phyloP scores from a whole-genome alignment of 2,113 vertebrate species.

The Cephalopterus ornatus region DNA sequence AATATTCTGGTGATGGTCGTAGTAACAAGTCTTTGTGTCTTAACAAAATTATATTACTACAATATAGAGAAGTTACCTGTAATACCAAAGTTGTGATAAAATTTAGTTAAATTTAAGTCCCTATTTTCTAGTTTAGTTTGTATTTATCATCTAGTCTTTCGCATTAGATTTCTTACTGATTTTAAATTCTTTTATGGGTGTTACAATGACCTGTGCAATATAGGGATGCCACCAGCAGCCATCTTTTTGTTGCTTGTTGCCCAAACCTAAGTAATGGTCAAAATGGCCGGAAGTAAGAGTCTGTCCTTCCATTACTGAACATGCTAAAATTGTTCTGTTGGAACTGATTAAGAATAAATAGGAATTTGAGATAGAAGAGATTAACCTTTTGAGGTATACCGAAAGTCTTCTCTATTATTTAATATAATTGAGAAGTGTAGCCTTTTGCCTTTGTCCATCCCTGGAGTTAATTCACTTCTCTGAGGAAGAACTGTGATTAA shows the following conservation, averaged over 20 bases:
- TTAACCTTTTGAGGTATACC: too few relatives aligned
- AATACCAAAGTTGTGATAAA: not conserved
- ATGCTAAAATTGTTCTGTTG: not conserved
- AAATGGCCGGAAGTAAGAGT: not conserved
- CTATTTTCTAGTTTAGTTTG: not conserved
- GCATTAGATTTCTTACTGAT: not conserved
- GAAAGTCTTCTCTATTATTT: too few relatives aligned
- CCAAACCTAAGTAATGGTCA: not conserved
- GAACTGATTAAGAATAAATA: not conserved
- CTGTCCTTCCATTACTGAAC: not conserved
- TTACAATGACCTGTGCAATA: not conserved
- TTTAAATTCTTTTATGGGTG: not conserved
- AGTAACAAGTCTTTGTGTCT: not conserved
- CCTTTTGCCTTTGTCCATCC: not conserved
- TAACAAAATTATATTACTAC: not conserved
- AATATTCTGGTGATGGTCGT: not conserved
- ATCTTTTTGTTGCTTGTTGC: not conserved
- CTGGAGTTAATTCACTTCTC: not conserved
- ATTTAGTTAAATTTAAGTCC: not conserved
- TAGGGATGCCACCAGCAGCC: not conserved
- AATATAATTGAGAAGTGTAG: not conserved
- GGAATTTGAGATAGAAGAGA: not conserved
- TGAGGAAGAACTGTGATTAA: not conserved
- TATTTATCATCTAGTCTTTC: not conserved
- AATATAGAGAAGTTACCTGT: not conserved